A percentile compares a stretch with the other conserved stretches of the same genome.
Conservation (phyloP, 2,113 vertebrate genomes). For the Malurus cyaneus region DNA sequence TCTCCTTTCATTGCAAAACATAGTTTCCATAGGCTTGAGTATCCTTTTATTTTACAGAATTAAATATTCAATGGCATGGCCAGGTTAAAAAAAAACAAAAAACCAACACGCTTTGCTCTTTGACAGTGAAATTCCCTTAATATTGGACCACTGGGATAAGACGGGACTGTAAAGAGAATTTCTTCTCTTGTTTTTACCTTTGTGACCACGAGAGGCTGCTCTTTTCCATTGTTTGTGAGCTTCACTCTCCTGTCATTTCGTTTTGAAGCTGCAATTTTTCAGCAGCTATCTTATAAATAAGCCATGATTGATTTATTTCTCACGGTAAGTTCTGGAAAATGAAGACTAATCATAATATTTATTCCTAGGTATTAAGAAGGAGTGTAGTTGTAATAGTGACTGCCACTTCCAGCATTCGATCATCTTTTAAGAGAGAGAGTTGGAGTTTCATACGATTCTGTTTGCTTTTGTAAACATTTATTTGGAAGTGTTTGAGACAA, state of each 20-base stretch:
- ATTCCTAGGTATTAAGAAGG: neutral
- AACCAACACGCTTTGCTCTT: fast-evolving
- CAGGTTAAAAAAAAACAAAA: neutral
- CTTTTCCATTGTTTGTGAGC: neutral
- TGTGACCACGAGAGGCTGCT: neutral
- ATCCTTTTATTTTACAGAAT: neutral
- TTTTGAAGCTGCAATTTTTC: neutral
- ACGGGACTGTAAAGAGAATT: neutral
- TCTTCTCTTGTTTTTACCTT: neutral
- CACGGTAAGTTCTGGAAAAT: neutral
- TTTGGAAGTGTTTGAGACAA: neutral
- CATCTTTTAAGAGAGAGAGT: neutral
- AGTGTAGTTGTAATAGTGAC: neutral
- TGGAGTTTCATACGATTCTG: neutral
- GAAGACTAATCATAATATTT: neutral
- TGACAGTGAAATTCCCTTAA: neutral
- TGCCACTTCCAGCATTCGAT: neutral
- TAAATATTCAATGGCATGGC: neutral
- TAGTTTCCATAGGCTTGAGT: neutral
- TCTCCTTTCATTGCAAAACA: neutral
- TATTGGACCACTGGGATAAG: neutral
- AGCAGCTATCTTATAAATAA: neutral
- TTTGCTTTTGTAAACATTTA: neutral
- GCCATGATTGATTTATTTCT: neutral
- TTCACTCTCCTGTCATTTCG: fast-evolving